Evolutionary conservation across 1,140 invertebrate genomes (phyloP).

Genomic region (Bombus turneri): DNA sequence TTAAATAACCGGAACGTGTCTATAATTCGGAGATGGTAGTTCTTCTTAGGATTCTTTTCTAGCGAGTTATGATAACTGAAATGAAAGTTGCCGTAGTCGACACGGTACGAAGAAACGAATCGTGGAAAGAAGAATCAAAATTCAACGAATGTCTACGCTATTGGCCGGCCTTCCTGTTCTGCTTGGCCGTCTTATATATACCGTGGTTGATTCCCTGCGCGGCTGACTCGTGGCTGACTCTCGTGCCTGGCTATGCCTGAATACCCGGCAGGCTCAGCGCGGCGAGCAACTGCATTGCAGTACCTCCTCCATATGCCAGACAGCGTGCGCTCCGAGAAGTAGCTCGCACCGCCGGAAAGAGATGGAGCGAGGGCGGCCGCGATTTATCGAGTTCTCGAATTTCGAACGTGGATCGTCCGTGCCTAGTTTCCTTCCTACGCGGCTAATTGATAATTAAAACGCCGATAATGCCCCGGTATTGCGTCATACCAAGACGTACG

Average conservation of each 20-base stretch:
- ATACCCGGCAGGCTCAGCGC: slow-evolving; percentile 73
- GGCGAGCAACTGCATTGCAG: slow-evolving; percentile 79
- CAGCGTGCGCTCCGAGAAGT: slow-evolving; percentile 62
- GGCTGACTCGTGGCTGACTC: slow-evolving; percentile 55
- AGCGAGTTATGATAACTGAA: background rate
- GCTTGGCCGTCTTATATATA: slow-evolving; percentile 25
- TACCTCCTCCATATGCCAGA: slow-evolving; percentile 73
- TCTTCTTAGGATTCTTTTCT: too few relatives aligned
- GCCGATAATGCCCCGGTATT: background rate
- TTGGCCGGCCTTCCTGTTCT: slow-evolving; percentile 48
- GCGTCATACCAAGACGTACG: too few relatives aligned
- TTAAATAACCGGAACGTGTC: too few relatives aligned
- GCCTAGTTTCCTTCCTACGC: background rate
- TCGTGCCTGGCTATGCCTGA: slow-evolving; percentile 69
- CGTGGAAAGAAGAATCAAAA: background rate
- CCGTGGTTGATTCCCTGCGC: slow-evolving; percentile 44
- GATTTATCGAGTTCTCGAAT: slow-evolving; percentile 65
- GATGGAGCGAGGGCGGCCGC: slow-evolving; percentile 56
- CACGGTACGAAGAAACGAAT: background rate
- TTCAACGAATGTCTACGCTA: slow-evolving; percentile 46
- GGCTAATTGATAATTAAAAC: slow-evolving; percentile 36
- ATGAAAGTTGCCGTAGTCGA: background rate
- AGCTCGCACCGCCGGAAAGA: slow-evolving; percentile 58
- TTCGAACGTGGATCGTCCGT: slow-evolving; percentile 27
- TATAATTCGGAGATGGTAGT: too few relatives aligned